phyloP scores from a whole-genome alignment of 2,113 vertebrate genomes.

The Oplegnathus fasciatus region DNA sequence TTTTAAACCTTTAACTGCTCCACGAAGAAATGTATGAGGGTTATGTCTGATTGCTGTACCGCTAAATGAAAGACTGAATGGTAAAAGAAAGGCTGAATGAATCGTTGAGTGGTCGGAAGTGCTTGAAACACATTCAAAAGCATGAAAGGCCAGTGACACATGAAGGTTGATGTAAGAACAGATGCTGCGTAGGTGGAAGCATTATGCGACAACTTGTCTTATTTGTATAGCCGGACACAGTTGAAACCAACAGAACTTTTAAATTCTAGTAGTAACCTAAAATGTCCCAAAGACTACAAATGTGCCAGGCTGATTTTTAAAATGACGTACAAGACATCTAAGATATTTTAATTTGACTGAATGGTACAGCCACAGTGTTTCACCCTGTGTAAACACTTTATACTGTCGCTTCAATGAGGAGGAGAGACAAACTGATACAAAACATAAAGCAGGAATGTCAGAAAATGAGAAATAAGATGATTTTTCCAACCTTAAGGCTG shows the following conservation, averaged over 20 bases:
- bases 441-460: not conserved
- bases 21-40: not conserved
- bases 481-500: not conserved
- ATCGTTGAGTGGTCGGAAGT: not conserved
- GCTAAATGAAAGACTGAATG: not conserved
- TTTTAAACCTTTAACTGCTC: not conserved
- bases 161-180: conserved; percentile 15
- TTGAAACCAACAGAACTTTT: not conserved
- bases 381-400: not conserved
- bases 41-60: not conserved
- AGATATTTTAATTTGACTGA: not conserved
- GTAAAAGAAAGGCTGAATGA: not conserved
- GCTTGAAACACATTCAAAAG: conserved; percentile 14
- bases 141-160: not conserved
- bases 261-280: not conserved
- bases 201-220: conserved; percentile 2
- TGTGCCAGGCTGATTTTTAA: not conserved
- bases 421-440: not conserved
- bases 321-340: not conserved
- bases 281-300: not conserved
- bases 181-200: conserved; percentile 10
- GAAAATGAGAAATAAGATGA: not conserved
- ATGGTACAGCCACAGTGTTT: not conserved
- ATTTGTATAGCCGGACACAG: not conserved
- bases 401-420: not conserved